A percentile compares a stretch with the other conserved stretches of the same genome.
These are phyloP conservation scores for Lasioglossum baleicum DNA, from an alignment of 1,140 invertebrate species.

Conservation along the genomic window DNA sequence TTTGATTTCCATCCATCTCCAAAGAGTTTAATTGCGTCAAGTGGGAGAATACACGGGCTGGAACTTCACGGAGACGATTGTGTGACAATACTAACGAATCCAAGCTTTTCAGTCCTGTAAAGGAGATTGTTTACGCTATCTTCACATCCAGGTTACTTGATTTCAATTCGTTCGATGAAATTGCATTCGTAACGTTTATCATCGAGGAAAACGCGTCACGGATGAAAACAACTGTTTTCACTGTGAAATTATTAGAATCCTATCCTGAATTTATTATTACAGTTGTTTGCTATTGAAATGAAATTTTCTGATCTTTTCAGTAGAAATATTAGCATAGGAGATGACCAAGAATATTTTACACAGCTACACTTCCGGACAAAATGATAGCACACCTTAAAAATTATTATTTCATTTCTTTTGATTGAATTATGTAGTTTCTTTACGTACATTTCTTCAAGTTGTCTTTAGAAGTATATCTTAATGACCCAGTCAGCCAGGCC, in stretches of 20 bases:
- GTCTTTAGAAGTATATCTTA: too few relatives aligned
- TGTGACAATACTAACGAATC: constrained; percentile 91
- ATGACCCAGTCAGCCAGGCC: too few relatives aligned
- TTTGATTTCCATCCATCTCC: constrained; percentile 92
- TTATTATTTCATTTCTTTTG: too few relatives aligned
- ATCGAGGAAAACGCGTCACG: background rate
- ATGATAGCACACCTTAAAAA: too few relatives aligned
- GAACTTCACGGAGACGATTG: constrained; percentile 89
- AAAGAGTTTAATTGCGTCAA: constrained; percentile 89
- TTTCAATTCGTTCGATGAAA: background rate
- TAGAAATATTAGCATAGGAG: too few relatives aligned
- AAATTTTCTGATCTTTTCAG: too few relatives aligned
- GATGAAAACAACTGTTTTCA: background rate
- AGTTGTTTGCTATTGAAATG: too few relatives aligned
- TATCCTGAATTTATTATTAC: too few relatives aligned
- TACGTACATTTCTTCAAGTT: too few relatives aligned
- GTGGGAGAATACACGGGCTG: constrained; percentile 89
- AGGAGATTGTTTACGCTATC: constrained; percentile 37
- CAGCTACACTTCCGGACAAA: too few relatives aligned
- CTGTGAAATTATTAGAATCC: background rate
- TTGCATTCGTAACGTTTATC: background rate
- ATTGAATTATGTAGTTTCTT: too few relatives aligned
- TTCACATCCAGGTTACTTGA: background rate
- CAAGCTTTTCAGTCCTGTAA: constrained; percentile 86
- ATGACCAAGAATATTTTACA: too few relatives aligned